Evolutionary conservation across 1,140 invertebrate species (phyloP).

Genomic region (Hycleus cichorii): DNA sequence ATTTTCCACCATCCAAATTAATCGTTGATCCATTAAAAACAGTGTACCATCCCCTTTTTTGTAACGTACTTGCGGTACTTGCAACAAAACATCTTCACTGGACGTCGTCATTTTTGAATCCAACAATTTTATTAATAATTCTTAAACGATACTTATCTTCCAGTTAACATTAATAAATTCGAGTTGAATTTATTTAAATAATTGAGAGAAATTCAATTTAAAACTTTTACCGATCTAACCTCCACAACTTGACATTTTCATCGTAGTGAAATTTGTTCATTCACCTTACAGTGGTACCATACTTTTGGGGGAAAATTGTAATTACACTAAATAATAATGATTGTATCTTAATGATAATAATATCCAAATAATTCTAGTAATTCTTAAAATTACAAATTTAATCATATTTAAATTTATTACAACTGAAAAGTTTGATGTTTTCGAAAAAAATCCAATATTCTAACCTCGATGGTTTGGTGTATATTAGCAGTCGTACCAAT

Average conservation of each 20-base stretch:
- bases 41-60: slow-evolving; percentile 95
- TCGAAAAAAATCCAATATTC: too few species aligned
- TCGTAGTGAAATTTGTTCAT: neutral
- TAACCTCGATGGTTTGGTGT: too few species aligned
- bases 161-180: neutral
- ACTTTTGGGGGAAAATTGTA: too few species aligned
- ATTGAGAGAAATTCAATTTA: neutral
- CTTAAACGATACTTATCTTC: neutral
- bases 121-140: neutral
- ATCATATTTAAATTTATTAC: too few species aligned
- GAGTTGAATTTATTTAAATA: neutral
- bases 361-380: too few species aligned
- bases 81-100: slow-evolving; percentile 88
- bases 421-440: too few species aligned
- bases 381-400: too few species aligned
- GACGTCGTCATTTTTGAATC: slow-evolving; percentile 61
- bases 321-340: too few species aligned
- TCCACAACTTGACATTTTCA: neutral
- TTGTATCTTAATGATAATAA: too few species aligned
- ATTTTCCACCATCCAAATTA: slow-evolving; percentile 94
- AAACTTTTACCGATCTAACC: neutral
- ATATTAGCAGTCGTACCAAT: too few species aligned
- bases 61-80: slow-evolving; percentile 85
- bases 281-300: neutral
- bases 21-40: slow-evolving; percentile 90